phyloP scores from a whole-genome alignment of 2,113 vertebrate species.

The Xerus inauris region DNA sequence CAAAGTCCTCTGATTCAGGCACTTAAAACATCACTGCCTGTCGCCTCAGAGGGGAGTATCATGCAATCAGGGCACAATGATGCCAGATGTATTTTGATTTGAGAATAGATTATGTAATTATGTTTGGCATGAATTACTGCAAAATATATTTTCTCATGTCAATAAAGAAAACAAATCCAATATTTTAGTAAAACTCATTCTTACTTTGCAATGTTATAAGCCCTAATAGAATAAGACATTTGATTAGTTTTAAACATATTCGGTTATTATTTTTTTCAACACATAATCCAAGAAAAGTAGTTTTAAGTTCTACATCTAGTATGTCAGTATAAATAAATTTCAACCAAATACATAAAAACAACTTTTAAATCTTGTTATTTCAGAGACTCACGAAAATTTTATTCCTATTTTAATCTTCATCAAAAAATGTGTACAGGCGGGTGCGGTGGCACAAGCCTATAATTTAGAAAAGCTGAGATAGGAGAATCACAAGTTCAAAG shows the following conservation, averaged over 20 bases:
- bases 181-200: slow-evolving; percentile 10
- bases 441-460: too few species aligned
- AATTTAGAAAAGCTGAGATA: too few species aligned
- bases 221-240: background rate
- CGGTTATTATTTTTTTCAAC: background rate
- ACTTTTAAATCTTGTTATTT: background rate
- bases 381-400: background rate
- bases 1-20: background rate
- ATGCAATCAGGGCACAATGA: background rate
- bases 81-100: slow-evolving; percentile 39
- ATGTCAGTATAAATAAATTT: background rate
- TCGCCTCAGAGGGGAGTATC: background rate
- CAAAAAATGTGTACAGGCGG: too few species aligned
- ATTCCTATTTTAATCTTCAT: background rate
- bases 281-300: background rate
- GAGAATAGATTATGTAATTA: slow-evolving; percentile 8
- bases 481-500: too few species aligned
- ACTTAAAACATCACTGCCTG: background rate
- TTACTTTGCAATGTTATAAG: background rate
- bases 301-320: background rate
- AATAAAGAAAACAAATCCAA: background rate
- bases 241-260: background rate
- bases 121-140: background rate
- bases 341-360: background rate
- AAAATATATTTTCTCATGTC: background rate